Percentiles rank a stretch among this genome's conserved stretches.
These are phyloP conservation scores for Melierax canorus DNA, from an alignment of 2,113 vertebrate species.

Conservation along the genomic window DNA sequence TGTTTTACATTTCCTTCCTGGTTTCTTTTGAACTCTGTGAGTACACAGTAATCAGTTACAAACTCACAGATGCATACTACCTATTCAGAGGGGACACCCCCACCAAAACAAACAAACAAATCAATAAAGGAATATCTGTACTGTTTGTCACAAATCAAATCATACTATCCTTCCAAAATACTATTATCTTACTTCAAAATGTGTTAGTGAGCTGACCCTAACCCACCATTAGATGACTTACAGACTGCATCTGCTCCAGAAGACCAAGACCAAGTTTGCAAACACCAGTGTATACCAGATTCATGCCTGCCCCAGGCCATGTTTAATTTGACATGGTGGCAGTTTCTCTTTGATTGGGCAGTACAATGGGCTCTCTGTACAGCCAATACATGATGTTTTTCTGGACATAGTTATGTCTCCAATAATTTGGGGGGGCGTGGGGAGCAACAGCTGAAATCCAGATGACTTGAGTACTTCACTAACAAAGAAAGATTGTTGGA, in stretches of 20 bases:
- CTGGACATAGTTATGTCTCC: background rate
- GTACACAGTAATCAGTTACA: background rate
- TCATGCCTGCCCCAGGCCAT: background rate
- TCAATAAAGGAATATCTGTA: background rate
- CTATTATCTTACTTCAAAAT: background rate
- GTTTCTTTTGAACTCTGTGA: background rate
- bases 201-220: background rate
- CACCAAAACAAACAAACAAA: background rate
- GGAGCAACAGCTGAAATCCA: slow-evolving; percentile 51
- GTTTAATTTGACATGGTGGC: background rate
- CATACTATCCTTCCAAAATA: background rate
- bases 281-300: background rate
- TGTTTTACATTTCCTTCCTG: background rate
- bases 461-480: slow-evolving; percentile 32
- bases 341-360: background rate
- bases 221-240: background rate
- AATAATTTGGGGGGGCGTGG: background rate
- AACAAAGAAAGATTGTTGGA: slow-evolving; percentile 55
- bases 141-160: background rate
- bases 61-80: background rate
- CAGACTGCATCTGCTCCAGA: background rate
- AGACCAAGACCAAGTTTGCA: background rate
- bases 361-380: slow-evolving; percentile 37
- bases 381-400: background rate
- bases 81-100: background rate